Evolutionary conservation across 2,113 vertebrate species (phyloP).

Genomic region (Pyrgilauda ruficollis): DNA sequence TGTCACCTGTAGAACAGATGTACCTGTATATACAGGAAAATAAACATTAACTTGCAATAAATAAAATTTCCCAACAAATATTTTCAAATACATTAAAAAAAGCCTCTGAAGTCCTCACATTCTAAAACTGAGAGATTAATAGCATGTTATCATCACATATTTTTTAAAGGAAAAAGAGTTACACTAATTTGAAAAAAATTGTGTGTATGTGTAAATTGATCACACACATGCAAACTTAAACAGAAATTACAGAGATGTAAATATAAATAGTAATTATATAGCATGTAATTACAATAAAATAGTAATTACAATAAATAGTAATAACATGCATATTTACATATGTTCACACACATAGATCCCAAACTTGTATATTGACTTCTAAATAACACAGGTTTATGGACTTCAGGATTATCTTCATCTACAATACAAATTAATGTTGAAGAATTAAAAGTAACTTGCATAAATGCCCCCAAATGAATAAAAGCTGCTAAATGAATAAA

Average conservation of each 20-base stretch:
- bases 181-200: not conserved
- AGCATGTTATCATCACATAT: not conserved
- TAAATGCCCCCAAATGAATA: not conserved
- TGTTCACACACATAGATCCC: not conserved
- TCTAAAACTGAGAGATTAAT: not conserved
- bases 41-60: constrained; percentile 6
- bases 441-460: not conserved
- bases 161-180: not conserved
- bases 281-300: too few relatives aligned
- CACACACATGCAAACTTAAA: not conserved
- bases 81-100: not conserved
- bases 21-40: constrained; percentile 78
- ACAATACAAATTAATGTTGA: not conserved
- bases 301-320: too few relatives aligned
- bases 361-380: not conserved
- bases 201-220: not conserved
- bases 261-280: not conserved
- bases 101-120: not conserved
- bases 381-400: not conserved
- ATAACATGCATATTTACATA: not conserved
- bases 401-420: not conserved
- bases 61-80: not conserved
- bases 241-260: not conserved
- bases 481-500: not conserved
- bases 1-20: constrained; percentile 93